Evolutionary conservation across 2,113 vertebrate genomes (phyloP).

Genomic region (Heterotis niloticus): DNA sequence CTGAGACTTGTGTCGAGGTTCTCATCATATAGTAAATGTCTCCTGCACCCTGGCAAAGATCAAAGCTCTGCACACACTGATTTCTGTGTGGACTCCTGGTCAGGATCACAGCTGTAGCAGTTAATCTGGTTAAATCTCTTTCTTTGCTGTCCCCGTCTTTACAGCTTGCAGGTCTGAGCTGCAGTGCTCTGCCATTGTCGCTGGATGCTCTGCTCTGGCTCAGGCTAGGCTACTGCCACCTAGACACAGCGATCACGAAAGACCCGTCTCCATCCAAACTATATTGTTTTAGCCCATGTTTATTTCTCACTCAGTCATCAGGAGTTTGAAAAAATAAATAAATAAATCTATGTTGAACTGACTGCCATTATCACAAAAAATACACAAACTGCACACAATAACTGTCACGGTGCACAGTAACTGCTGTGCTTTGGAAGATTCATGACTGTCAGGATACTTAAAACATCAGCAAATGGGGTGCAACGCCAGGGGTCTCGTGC

Average conservation of each 20-base stretch:
- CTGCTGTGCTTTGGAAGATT: neutral
- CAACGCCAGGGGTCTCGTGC: neutral
- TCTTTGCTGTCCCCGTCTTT: neutral
- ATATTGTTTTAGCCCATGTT: neutral
- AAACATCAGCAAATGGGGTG: neutral
- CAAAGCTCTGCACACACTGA: constrained; percentile 8
- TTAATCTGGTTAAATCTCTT: constrained; percentile 10
- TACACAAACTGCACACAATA: neutral
- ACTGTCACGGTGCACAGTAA: neutral
- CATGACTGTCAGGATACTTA: neutral
- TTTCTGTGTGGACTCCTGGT: neutral
- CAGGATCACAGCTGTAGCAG: constrained; percentile 19
- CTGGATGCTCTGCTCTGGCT: neutral
- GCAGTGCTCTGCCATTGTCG: neutral
- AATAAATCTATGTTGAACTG: constrained; percentile 1
- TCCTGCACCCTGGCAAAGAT: constrained; percentile 5
- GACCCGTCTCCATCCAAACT: neutral
- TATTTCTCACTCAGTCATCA: neutral
- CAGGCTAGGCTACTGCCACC: neutral
- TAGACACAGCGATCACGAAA: neutral
- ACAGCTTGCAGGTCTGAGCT: neutral
- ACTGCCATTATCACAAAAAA: neutral
- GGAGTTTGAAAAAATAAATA: neutral
- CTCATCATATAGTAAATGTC: constrained; percentile 1
- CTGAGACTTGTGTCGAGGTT: neutral